These are phyloP conservation scores for Leptinotarsa juncta DNA, from an alignment of 2,888 invertebrate species.

Conservation along the genomic window DNA sequence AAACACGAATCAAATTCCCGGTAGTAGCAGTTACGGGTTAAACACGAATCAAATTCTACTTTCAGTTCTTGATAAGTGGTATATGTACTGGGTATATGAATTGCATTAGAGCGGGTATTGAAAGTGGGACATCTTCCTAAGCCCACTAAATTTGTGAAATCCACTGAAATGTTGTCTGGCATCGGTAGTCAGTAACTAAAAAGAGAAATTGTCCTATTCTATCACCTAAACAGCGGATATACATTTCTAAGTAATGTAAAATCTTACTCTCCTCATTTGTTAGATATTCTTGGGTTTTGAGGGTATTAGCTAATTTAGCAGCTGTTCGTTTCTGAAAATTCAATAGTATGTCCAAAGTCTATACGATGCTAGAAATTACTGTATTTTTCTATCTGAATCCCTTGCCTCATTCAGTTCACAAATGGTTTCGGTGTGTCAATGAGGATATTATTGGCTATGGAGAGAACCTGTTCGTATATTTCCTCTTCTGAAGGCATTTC, in stretches of 20 bases:
- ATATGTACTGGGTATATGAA: slow-evolving; percentile 6
- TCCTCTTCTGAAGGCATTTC: slow-evolving; percentile 7
- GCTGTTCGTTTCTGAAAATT: background rate
- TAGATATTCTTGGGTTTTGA: slow-evolving; percentile 21
- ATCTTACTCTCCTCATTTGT: slow-evolving; percentile 16
- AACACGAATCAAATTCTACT: slow-evolving; percentile 16
- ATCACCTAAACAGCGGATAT: slow-evolving; percentile 14
- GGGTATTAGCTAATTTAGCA: slow-evolving; percentile 20
- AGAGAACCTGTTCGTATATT: slow-evolving; percentile 10
- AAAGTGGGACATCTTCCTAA: slow-evolving; percentile 5
- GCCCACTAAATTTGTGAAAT: slow-evolving; percentile 16
- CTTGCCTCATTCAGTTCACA: background rate
- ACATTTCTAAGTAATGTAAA: slow-evolving; percentile 23
- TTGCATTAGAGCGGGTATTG: too few relatives aligned
- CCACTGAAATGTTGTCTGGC: slow-evolving; percentile 12
- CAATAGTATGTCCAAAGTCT: slow-evolving; percentile 11
- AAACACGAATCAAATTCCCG: too few relatives aligned
- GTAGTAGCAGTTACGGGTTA: too few relatives aligned
- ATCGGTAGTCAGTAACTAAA: slow-evolving; percentile 13
- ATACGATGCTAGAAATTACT: background rate
- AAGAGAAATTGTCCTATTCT: slow-evolving; percentile 13
- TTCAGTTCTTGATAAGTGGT: slow-evolving; percentile 22
- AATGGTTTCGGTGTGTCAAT: slow-evolving; percentile 9
- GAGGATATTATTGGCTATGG: background rate
- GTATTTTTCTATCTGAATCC: slow-evolving; percentile 4